Evolutionary conservation across 2,797 vertebrate species (phyloP).

Genomic region (Poeciliopsis turneri): DNA sequence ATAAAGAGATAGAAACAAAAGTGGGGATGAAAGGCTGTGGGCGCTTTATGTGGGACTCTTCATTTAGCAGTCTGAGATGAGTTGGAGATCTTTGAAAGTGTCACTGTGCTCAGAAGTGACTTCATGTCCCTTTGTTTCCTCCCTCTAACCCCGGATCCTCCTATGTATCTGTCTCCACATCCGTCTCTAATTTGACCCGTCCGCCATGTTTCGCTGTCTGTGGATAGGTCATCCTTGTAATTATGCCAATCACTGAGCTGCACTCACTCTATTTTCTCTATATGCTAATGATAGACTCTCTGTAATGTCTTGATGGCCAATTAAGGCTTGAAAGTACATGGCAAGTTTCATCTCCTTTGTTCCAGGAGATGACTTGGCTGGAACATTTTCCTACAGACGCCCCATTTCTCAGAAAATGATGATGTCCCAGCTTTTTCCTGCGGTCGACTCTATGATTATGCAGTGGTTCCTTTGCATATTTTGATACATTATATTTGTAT

Average conservation of each 20-base stretch:
- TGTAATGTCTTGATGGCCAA: constrained; percentile 66
- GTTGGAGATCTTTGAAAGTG: constrained; percentile 20
- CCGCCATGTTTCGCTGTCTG: constrained; percentile 62
- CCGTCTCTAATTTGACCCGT: constrained; percentile 61
- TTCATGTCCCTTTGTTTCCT: constrained; percentile 34
- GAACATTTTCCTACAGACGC: constrained; percentile 4
- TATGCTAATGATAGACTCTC: constrained; percentile 60
- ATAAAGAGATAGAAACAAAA: constrained; percentile 50
- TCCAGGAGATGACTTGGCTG: constrained; percentile 7
- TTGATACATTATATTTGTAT: not conserved
- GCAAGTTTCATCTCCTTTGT: constrained; percentile 36
- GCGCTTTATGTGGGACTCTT: constrained; percentile 43
- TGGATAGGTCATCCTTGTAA: constrained; percentile 74
- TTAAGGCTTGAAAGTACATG: constrained; percentile 55
- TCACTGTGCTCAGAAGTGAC: constrained; percentile 22
- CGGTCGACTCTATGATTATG: not conserved
- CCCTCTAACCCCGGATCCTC: constrained; percentile 17
- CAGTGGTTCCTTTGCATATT: not conserved
- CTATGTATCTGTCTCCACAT: constrained; percentile 44
- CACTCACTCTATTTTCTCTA: constrained; percentile 40
- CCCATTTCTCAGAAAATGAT: not conserved
- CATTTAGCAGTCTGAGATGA: constrained; percentile 13
- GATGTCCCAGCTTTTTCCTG: not conserved
- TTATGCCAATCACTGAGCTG: constrained; percentile 63
- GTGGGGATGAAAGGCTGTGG: constrained; percentile 38